A percentile compares a stretch with the other conserved stretches of the same genome.
Conservation (phyloP, 2,888 invertebrate genomes). For the Melikaiella ostensackeni region DNA sequence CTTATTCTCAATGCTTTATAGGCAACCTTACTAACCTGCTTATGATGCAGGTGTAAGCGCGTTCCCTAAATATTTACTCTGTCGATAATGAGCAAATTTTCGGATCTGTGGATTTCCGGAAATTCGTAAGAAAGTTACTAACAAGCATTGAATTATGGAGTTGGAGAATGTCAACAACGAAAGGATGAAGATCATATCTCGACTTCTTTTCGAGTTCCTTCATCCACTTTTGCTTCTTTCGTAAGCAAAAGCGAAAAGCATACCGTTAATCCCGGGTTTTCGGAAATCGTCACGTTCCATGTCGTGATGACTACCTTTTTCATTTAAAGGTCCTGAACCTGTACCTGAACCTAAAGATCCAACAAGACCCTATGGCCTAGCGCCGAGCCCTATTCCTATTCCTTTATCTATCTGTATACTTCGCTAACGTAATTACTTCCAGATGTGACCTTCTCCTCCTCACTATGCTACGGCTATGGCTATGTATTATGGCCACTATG, state of each 20-base stretch:
- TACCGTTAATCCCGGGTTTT: conserved; percentile 65
- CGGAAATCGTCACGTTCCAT: conserved; percentile 64
- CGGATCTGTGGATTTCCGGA: neutral
- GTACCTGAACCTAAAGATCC: neutral
- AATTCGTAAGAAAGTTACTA: conserved; percentile 2
- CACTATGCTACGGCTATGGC: neutral
- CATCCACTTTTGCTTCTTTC: conserved; percentile 45
- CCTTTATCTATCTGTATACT: neutral
- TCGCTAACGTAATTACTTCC: conserved; percentile 67
- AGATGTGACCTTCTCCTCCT: conserved; percentile 60
- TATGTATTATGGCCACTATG: neutral
- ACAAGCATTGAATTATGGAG: neutral
- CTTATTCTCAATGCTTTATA: too few species aligned
- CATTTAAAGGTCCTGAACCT: conserved; percentile 39
- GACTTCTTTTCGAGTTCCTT: conserved; percentile 41
- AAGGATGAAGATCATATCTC: conserved; percentile 54
- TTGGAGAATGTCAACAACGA: neutral
- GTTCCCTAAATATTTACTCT: neutral
- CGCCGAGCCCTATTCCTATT: neutral
- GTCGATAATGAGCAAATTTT: neutral
- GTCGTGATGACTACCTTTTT: conserved; percentile 39
- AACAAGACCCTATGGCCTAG: neutral
- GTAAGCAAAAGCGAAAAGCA: conserved; percentile 53
- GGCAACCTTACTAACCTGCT: neutral
- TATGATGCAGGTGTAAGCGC: neutral